Evolutionary conservation across 2,797 vertebrate genomes (phyloP).

Genomic region (Argyrosomus regius): DNA sequence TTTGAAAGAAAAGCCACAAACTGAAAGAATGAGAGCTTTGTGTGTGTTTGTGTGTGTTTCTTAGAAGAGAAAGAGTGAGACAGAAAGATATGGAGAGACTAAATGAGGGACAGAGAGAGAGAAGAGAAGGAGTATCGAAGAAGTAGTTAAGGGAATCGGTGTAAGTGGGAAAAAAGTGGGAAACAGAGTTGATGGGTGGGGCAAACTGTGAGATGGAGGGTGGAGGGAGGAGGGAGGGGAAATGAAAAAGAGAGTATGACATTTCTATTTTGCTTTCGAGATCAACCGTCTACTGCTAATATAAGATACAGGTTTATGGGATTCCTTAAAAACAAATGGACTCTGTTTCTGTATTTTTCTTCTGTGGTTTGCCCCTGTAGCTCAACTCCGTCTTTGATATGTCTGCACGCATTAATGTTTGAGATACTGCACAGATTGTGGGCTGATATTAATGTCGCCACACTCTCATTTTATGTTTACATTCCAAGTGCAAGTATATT

Average conservation of each 20-base stretch:
- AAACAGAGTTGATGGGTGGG: constrained; percentile 52
- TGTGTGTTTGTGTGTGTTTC: constrained; percentile 67
- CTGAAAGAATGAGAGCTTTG: constrained; percentile 85
- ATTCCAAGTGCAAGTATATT: background rate
- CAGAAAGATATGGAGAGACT: constrained; percentile 44
- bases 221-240: constrained; percentile 29
- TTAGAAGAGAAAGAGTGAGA: constrained; percentile 28
- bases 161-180: constrained; percentile 46
- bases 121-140: constrained; percentile 36
- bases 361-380: constrained; percentile 1
- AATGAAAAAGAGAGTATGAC: constrained; percentile 22
- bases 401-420: constrained; percentile 6
- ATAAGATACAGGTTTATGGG: constrained; percentile 19
- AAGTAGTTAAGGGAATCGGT: constrained; percentile 31
- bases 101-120: constrained; percentile 35
- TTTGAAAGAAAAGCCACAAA: constrained; percentile 83
- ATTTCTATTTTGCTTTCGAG: constrained; percentile 29
- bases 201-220: constrained; percentile 37
- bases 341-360: constrained; percentile 9
- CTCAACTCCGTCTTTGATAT: constrained; percentile 13
- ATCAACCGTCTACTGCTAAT: constrained; percentile 21
- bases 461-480: constrained; percentile 30
- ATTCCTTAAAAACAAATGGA: constrained; percentile 23
- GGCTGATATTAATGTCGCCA: constrained; percentile 25
- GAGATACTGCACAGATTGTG: constrained; percentile 14